phyloP scores from a whole-genome alignment of 2,888 invertebrate species.

The Tenodera sinensis region DNA sequence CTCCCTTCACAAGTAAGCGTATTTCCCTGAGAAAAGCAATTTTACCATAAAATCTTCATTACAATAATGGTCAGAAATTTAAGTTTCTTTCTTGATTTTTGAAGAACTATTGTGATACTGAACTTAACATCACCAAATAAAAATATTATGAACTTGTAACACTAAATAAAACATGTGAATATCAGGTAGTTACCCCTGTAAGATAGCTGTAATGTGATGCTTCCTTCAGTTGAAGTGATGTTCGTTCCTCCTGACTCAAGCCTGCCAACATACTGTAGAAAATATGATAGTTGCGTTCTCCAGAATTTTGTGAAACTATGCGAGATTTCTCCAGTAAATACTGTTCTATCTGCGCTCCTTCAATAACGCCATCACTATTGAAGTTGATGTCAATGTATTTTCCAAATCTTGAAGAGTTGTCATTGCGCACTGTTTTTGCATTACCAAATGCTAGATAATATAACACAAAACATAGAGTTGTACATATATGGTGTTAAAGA shows the following conservation, averaged over 20 bases:
- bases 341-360: slow-evolving; percentile 92
- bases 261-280: slow-evolving; percentile 91
- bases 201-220: slow-evolving; percentile 77
- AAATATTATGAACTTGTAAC: background rate
- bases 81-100: background rate
- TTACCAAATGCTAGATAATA: slow-evolving; percentile 78
- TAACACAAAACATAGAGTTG: background rate
- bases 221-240: slow-evolving; percentile 68
- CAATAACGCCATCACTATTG: slow-evolving; percentile 76
- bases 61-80: background rate
- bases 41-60: background rate
- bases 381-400: slow-evolving; percentile 93
- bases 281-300: slow-evolving; percentile 93
- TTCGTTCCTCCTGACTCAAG: slow-evolving; percentile 72
- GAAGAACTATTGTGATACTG: background rate
- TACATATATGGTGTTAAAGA: background rate
- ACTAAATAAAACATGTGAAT: background rate
- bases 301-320: slow-evolving; percentile 82
- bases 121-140: background rate
- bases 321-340: slow-evolving; percentile 93
- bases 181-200: slow-evolving; percentile 55
- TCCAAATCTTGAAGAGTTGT: slow-evolving; percentile 94
- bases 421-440: slow-evolving; percentile 92
- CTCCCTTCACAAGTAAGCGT: slow-evolving; percentile 74
- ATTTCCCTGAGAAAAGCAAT: slow-evolving; percentile 50